Evolutionary conservation across 2,797 vertebrate genomes (phyloP), one percentile per base, ranked within the genome.

Genomic region (Champsocephalus gunnari): DNA sequence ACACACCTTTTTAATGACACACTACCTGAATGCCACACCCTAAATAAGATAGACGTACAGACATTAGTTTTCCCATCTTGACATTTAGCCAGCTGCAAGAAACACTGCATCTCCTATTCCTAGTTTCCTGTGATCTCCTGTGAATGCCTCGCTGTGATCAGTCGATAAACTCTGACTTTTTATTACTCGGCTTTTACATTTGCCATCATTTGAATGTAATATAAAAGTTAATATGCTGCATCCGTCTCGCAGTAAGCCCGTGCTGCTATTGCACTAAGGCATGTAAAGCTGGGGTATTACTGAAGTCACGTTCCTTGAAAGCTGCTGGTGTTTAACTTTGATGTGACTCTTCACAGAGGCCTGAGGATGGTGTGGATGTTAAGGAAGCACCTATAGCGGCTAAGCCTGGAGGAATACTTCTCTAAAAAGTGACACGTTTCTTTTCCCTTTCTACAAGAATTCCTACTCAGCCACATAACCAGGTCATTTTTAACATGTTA

Each of bases 251-350:
- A 0, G 19, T 16, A 72, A 61, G 32, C 3, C 1, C 58, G 54
- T 5, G 13, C 63, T 50, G 64, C 55, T 13, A n/a, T 63, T 10
- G 9, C n/a, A 66, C 45, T 47, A 61, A 65, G 50, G 41, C 61
- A 70, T 24, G 6, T 66, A 66, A 69, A 73, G 28, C 54, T 63
- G 24, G 44, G 41, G 47, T 66, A 71, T 54, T 62, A 74, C 4
- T 10, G 16, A 66, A 12, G 49, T 51, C 58, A 54, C n/a, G 8
- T 34, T 41, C 51, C 51, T n/a, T 12, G 4, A 48, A 60, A 38
- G 1, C 57, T 17, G 57, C 28, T 38, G 53, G 43, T 11, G 6
- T 63, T 34, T 41, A 48, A 51, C 48, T n/a, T 38, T 24, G 3
- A 45, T 64, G n/a, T 19, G 63, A 68, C 1, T 32, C 11, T 62